These are phyloP conservation scores for Odontocolon sp. DNA, from an alignment of 2,888 invertebrate species.

Conservation along the genomic window DNA sequence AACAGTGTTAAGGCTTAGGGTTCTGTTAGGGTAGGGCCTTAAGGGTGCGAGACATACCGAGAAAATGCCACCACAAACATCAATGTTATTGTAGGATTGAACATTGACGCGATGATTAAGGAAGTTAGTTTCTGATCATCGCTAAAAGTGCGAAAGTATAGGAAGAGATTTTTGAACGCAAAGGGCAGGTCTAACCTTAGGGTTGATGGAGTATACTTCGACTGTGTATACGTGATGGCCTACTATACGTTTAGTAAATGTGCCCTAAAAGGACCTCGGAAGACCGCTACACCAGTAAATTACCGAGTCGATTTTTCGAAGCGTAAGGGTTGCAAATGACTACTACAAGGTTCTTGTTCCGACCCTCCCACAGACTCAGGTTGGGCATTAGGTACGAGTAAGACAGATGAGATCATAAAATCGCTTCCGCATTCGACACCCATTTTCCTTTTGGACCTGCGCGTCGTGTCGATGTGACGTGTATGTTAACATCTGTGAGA, in stretches of 20 bases:
- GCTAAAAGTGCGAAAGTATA: not conserved
- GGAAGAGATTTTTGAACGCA: not conserved
- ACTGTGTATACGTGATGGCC: conserved; percentile 4
- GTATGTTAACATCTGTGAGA: conserved; percentile 25
- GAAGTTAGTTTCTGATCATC: conserved; percentile 1
- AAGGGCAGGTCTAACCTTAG: not conserved
- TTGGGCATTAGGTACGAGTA: conserved; percentile 13
- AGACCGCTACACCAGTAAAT: conserved; percentile 59
- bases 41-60: no score
- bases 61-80: not conserved
- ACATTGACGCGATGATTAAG: not conserved
- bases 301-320: conserved; percentile 7
- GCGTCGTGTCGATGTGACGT: conserved; percentile 38
- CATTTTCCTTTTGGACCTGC: conserved; percentile 44
- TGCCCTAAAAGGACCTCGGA: conserved; percentile 29
- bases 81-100: not conserved
- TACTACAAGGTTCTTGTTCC: not conserved
- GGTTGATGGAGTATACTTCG: not conserved
- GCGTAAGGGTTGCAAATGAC: conserved; percentile 6
- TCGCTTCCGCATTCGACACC: conserved; percentile 35
- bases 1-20: no score
- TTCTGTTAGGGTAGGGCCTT: no score
- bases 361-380: conserved; percentile 21
- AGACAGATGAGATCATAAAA: conserved; percentile 6
- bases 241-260: conserved; percentile 22